A percentile compares a stretch with the other conserved stretches of the same genome.
Evolutionary conservation across 2,888 invertebrate species (phyloP).

Genomic region (Osedax fenrisi): DNA sequence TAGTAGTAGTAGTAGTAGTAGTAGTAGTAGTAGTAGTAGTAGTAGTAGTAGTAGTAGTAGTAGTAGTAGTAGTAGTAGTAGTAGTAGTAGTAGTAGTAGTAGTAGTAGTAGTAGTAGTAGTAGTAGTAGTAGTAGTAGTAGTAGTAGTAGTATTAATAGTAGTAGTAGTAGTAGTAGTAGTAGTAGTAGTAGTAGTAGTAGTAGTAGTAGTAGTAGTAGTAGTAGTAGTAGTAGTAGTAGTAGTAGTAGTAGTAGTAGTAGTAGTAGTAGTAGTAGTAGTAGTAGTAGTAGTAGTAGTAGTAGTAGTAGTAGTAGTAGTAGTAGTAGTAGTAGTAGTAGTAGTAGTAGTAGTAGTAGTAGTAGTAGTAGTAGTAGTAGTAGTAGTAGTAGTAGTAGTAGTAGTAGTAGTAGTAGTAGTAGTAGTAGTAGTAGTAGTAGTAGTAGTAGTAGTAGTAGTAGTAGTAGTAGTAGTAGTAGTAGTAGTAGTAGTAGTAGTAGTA

Average conservation of each 20-base stretch:
- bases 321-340: constrained; percentile 4
- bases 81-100: not conserved
- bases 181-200: not conserved
- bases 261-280: constrained; percentile 10
- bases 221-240: not conserved
- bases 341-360: constrained; percentile 10
- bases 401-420: constrained; percentile 4
- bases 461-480: constrained; percentile 7
- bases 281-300: constrained; percentile 10
- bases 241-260: constrained; percentile 7
- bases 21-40: not conserved
- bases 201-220: not conserved
- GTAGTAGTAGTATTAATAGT: not conserved
- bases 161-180: not conserved
- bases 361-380: constrained; percentile 10
- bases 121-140: not conserved
- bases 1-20: not conserved
- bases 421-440: constrained; percentile 4
- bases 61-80: not conserved
- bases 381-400: constrained; percentile 4
- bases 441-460: constrained; percentile 4
- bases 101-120: not conserved
- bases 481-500: constrained; percentile 10
- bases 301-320: constrained; percentile 10
- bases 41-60: not conserved